These are phyloP conservation scores for Bubo scandiacus DNA, from an alignment of 2,113 vertebrate species.

Conservation along the genomic window DNA sequence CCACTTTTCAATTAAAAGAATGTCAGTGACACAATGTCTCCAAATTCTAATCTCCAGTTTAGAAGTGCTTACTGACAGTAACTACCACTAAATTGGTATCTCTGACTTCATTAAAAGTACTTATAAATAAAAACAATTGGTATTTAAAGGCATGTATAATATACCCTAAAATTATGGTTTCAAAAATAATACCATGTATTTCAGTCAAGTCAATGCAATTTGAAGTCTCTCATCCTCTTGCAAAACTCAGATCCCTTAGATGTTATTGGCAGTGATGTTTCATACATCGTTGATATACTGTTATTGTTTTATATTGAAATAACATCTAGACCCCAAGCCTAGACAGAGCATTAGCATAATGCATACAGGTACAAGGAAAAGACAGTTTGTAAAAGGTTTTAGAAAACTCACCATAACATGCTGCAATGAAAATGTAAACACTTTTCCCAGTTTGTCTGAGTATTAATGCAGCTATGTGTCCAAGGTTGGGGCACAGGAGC, in stretches of 20 bases:
- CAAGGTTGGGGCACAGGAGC: background rate
- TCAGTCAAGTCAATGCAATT: background rate
- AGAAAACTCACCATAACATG: background rate
- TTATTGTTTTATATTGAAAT: background rate
- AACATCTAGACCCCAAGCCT: background rate
- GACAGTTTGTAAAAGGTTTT: background rate
- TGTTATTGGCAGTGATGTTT: background rate
- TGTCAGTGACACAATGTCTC: background rate
- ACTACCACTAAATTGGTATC: background rate
- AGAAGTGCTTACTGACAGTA: background rate
- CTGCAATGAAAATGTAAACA: background rate
- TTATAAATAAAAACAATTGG: background rate
- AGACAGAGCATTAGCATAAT: background rate
- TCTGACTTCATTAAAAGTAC: background rate
- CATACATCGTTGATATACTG: background rate
- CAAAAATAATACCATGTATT: background rate
- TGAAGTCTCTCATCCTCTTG: background rate
- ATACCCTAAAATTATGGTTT: background rate
- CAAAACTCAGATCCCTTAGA: background rate
- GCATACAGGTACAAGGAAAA: background rate
- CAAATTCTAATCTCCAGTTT: background rate
- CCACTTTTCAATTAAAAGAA: constrained; percentile 6
- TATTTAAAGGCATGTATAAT: background rate
- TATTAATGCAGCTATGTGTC: background rate
- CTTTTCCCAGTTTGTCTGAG: background rate